A percentile compares a stretch with the other conserved stretches of the same genome.
These are phyloP conservation scores for Carterocephalus palaemon DNA, from an alignment of 2,888 invertebrate species.

Conservation along the genomic window DNA sequence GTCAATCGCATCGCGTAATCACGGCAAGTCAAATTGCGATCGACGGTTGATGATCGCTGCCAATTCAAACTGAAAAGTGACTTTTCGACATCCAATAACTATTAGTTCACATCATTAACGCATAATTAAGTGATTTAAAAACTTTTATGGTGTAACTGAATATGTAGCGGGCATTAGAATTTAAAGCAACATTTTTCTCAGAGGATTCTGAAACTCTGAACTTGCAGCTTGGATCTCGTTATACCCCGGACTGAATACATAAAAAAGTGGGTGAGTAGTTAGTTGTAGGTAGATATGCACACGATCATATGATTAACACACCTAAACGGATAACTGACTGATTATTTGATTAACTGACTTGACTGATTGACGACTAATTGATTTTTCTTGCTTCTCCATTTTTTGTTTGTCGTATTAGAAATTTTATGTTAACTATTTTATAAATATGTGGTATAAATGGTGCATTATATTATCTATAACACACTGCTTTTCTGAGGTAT, in stretches of 20 bases:
- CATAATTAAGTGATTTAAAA: not conserved
- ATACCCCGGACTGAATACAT: constrained; percentile 41
- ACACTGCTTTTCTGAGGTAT: too few relatives aligned
- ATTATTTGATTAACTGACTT: too few relatives aligned
- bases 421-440: too few relatives aligned
- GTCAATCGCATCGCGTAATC: not conserved
- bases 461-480: too few relatives aligned
- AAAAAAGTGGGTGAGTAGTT: constrained; percentile 69
- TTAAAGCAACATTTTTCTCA: not conserved
- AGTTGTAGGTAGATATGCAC: not conserved
- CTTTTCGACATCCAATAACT: not conserved
- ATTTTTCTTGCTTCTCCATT: too few relatives aligned
- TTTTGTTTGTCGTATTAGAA: too few relatives aligned
- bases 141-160: constrained; percentile 5
- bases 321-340: too few relatives aligned
- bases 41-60: not conserved
- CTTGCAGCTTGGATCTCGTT: constrained; percentile 41
- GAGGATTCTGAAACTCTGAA: constrained; percentile 38
- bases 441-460: too few relatives aligned
- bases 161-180: constrained; percentile 8
- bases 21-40: too few relatives aligned
- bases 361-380: too few relatives aligned
- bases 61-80: constrained; percentile 1
- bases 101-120: not conserved
- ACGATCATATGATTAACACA: too few relatives aligned